Base-by-base conservation (phyloP, 2,888 invertebrate genomes). In the Lottia gigantea region DNA sequence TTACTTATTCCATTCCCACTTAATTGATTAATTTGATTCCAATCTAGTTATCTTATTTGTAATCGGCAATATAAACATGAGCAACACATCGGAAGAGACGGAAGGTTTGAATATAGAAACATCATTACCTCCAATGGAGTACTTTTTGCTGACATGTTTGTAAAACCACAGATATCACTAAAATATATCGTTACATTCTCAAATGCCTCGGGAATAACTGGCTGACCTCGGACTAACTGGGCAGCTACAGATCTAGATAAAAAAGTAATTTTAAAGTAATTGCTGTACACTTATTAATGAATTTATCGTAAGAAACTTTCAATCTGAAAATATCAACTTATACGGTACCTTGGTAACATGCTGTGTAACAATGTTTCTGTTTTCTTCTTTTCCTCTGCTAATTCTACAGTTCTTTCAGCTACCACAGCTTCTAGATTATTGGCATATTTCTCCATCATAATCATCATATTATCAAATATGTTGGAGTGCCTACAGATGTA, bases 401-500 rank as follows among this genome's bases (percentile, higher is more conserved):
- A 89, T 86, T 96, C 95, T 88, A 95, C 94, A 0, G 97, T 97
- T 71, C 97, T 91, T 87, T 97, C 97, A 83, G 96, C 95, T 0
- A 98, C 97, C 7, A 97, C 90, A 0, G 93, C 95, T 89, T 98
- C 97, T 82, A 98, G 91, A 89, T 97, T 97, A 85, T 95, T 96
- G 12, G 97, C 95, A 86, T 98, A 97, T 85, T 96, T 95, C 88
- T 97, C 97, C 96, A 98, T 96, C 93, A 97, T 95, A 0, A 94
- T 94, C 92, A 97, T 94, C 95, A 98, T 97, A 87, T 97, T 97
- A 89, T 98, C 97, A 84, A 97, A 95, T 81, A 98, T 97, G 88
- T 97, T 97, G 40, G 86, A 80, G 61, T 82, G 80, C 72, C 87
- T 87, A 76, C 12, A 78, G 73, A n/a, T n/a, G n/a, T n/a, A n/a